These are phyloP conservation scores for Folsomia manolachei DNA, from an alignment of 2,888 invertebrate species.

Conservation along the genomic window DNA sequence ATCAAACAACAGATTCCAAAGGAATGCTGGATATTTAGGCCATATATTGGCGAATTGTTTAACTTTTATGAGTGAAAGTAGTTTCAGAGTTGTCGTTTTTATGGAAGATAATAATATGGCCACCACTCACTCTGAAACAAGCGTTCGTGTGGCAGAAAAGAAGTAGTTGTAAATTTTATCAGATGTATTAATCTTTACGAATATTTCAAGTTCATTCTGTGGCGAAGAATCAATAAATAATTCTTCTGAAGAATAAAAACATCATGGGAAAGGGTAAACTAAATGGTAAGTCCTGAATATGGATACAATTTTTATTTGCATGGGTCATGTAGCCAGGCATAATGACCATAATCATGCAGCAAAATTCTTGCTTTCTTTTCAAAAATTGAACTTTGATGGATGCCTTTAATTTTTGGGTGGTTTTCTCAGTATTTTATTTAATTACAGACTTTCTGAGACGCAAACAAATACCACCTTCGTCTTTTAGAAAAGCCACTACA, in stretches of 20 bases:
- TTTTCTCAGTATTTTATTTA: not conserved
- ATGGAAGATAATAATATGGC: no score
- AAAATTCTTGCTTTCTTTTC: no score
- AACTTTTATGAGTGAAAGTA: not conserved
- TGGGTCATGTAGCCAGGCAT: no score
- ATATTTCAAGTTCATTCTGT: no score
- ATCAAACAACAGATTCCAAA: not conserved
- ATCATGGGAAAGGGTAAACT: not conserved
- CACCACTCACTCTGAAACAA: no score
- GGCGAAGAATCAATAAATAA: no score
- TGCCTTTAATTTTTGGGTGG: not conserved
- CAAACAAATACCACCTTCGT: constrained; percentile 1
- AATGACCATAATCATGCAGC: no score
- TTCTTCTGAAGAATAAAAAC: not conserved
- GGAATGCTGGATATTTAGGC: not conserved
- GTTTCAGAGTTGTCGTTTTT: no score
- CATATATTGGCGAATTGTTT: not conserved
- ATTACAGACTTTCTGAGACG: constrained; percentile 7
- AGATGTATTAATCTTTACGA: no score
- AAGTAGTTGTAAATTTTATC: no score
- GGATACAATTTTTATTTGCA: no score
- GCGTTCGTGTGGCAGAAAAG: no score
- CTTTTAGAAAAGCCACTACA: not conserved
- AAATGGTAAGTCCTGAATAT: not conserved
- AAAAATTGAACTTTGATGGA: not conserved